Evolutionary conservation across 2,797 vertebrate genomes (phyloP).

Genomic region (Ptychadena robeensis): DNA sequence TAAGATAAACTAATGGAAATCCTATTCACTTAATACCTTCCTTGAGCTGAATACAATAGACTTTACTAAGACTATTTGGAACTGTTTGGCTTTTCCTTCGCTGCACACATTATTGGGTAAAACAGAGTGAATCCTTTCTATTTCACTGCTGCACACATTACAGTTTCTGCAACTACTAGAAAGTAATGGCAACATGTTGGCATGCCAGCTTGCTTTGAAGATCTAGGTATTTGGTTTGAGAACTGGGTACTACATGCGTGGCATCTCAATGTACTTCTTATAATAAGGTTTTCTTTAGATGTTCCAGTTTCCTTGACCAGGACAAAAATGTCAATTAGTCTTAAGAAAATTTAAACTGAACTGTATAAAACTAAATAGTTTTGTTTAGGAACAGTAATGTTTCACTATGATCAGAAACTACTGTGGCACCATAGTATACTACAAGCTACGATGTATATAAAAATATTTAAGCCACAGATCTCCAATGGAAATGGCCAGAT

Average conservation of each 20-base stretch:
- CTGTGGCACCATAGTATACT: no score
- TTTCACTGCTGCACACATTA: background rate
- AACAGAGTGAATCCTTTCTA: background rate
- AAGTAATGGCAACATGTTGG: background rate
- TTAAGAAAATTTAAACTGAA: no score
- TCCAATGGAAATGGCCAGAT: no score
- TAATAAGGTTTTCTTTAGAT: no score
- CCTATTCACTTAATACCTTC: background rate
- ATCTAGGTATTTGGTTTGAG: background rate
- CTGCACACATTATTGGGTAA: background rate
- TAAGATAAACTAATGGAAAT: slow-evolving; percentile 45
- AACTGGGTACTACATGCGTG: background rate
- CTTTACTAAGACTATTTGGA: background rate
- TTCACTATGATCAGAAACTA: no score
- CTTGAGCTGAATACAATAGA: background rate
- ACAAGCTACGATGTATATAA: no score
- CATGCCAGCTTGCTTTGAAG: background rate
- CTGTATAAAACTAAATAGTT: no score
- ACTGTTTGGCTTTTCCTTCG: background rate
- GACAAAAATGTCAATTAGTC: no score
- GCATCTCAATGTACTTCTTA: background rate
- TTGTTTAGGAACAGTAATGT: no score
- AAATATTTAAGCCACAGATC: no score
- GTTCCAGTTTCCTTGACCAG: background rate
- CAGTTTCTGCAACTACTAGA: no score